Percentiles rank a stretch among this genome's conserved stretches.
Evolutionary conservation across 2,888 invertebrate genomes (phyloP).

Genomic region (Sceliomorpha sp.): DNA sequence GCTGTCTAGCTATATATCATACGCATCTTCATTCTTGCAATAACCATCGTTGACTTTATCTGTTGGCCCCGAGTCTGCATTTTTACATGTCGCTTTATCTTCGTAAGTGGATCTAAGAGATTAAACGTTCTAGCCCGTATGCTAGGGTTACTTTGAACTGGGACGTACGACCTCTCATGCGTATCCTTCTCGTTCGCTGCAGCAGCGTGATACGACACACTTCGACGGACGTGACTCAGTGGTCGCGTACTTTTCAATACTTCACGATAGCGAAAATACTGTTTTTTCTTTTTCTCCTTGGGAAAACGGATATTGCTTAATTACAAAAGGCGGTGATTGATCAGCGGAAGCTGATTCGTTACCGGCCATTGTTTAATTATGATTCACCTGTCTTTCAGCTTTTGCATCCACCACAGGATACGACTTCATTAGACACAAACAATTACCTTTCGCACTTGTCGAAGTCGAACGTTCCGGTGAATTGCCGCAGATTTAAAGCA

Average conservation of each 20-base stretch:
- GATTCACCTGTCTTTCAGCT: conserved; percentile 27
- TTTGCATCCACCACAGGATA: conserved; percentile 30
- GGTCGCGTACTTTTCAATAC: conserved; percentile 27
- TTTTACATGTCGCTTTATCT: conserved; percentile 43
- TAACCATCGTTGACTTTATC: conserved; percentile 41
- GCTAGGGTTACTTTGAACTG: conserved; percentile 32
- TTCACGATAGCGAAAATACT: conserved; percentile 17
- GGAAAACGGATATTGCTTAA: conserved; percentile 38
- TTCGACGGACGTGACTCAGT: conserved; percentile 41
- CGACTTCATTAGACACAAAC: conserved; percentile 48
- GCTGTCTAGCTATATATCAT: conserved; percentile 4
- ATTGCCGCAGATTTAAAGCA: too few species aligned
- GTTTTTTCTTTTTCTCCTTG: conserved; percentile 21
- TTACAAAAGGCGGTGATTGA: conserved; percentile 27
- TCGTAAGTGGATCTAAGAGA: conserved; percentile 32
- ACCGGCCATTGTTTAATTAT: conserved; percentile 43
- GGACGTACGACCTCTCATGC: conserved; percentile 40
- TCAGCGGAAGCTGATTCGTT: conserved; percentile 28
- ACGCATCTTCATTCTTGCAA: conserved; percentile 20
- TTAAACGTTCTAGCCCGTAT: conserved; percentile 40
- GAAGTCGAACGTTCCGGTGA: too few species aligned
- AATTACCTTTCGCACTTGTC: conserved; percentile 31
- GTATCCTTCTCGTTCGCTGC: conserved; percentile 34
- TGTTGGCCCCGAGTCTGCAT: conserved; percentile 34
- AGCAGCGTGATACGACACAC: conserved; percentile 19